phyloP scores from a whole-genome alignment of 2,888 invertebrate species.

The Pterostichus madidus region DNA sequence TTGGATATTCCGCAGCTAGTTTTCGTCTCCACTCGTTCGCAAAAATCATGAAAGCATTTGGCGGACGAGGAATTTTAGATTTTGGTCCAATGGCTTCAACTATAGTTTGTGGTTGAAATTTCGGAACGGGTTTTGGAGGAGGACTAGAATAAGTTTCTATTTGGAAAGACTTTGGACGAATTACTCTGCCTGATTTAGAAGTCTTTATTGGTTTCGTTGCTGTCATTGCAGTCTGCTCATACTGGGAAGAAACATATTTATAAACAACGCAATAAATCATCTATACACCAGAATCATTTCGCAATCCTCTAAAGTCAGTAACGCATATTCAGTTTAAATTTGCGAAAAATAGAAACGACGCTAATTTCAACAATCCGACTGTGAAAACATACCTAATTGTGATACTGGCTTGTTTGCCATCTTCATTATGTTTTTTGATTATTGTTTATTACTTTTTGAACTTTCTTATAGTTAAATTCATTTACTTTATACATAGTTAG shows the following conservation, averaged over 20 bases:
- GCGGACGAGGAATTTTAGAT: slow-evolving; percentile 76
- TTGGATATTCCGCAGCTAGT: slow-evolving; percentile 76
- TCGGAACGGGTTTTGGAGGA: neutral
- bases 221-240: neutral
- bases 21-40: slow-evolving; percentile 78
- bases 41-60: slow-evolving; percentile 80
- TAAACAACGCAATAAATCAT: too few relatives aligned
- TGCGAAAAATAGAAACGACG: too few relatives aligned
- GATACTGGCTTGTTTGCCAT: too few relatives aligned
- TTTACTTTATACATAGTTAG: too few relatives aligned
- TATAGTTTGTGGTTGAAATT: neutral
- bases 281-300: too few relatives aligned
- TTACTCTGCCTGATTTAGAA: slow-evolving; percentile 60
- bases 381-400: too few relatives aligned
- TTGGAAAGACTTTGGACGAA: slow-evolving; percentile 54
- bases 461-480: too few relatives aligned
- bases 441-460: too few relatives aligned
- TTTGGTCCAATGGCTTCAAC: neutral
- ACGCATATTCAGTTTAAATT: too few relatives aligned
- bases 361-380: too few relatives aligned
- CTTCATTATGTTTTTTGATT: too few relatives aligned
- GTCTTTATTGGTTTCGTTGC: slow-evolving; percentile 53
- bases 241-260: slow-evolving; percentile 2
- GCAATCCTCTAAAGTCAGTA: too few relatives aligned
- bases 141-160: slow-evolving; percentile 20